Percentiles rank a stretch among this genome's conserved stretches.
phyloP scores from a whole-genome alignment of 2,113 vertebrate genomes.

The Indri indri region DNA sequence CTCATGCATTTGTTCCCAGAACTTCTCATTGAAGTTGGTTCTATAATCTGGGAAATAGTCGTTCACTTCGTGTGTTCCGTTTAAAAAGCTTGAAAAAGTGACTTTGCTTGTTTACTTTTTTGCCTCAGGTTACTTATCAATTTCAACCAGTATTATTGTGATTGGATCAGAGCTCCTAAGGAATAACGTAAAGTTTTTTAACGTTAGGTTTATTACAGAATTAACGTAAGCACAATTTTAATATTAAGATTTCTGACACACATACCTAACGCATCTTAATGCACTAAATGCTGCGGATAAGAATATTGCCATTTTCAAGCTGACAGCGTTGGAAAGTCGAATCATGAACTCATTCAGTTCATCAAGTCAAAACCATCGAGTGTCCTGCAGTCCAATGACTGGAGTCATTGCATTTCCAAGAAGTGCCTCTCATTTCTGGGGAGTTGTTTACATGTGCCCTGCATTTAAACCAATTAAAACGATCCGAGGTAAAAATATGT shows the following conservation, averaged over 20 bases:
- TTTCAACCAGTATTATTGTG: neutral
- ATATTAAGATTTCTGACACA: accelerated
- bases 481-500: neutral
- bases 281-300: neutral
- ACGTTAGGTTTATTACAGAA: neutral
- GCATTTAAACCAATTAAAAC: neutral
- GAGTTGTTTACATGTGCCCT: neutral
- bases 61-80: neutral
- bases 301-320: neutral
- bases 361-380: neutral
- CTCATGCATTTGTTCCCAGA: neutral
- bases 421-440: slow-evolving; percentile 47
- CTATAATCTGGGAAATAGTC: neutral
- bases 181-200: neutral
- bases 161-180: neutral
- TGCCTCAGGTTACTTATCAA: neutral
- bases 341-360: neutral
- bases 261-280: accelerated
- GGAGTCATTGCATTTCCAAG: neutral
- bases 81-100: neutral
- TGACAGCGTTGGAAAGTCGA: accelerated
- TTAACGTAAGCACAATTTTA: neutral
- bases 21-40: neutral
- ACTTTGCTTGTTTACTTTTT: neutral
- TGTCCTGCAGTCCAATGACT: neutral